A percentile compares a stretch with the other conserved stretches of the same genome.
These are phyloP conservation scores for Melanerpes aurifrons DNA, from an alignment of 2,113 vertebrate species.

Conservation along the genomic window DNA sequence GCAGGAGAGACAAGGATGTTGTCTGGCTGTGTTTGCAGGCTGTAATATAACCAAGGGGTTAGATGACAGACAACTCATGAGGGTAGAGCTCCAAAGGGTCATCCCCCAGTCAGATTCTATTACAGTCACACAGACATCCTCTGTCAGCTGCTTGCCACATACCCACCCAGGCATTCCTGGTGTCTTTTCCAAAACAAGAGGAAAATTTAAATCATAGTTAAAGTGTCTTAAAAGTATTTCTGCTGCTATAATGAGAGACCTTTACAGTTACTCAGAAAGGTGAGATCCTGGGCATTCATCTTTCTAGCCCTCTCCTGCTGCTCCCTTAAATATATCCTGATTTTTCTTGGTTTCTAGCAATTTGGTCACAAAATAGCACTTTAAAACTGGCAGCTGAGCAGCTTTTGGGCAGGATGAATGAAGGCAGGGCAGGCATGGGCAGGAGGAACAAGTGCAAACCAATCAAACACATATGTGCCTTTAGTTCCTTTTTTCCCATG, in stretches of 20 bases:
- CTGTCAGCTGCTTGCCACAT: constrained; percentile 54
- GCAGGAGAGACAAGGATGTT: constrained; percentile 29
- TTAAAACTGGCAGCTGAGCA: constrained; percentile 22
- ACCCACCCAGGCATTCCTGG: constrained; percentile 7
- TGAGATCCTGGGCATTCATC: neutral
- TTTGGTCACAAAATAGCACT: neutral
- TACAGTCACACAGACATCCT: constrained; percentile 8
- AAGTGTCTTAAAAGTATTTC: constrained; percentile 50
- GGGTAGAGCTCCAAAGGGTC: constrained; percentile 45
- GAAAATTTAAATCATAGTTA: constrained; percentile 53
- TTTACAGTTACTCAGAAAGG: neutral
- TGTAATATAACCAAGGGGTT: constrained; percentile 65
- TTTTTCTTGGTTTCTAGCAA: constrained; percentile 10
- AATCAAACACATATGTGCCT: neutral
- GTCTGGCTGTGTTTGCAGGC: constrained; percentile 53
- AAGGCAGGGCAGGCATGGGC: constrained; percentile 7
- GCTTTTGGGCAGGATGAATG: neutral
- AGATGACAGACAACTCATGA: constrained; percentile 25
- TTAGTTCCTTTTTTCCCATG: neutral
- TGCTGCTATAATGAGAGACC: constrained; percentile 56
- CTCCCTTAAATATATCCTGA: neutral
- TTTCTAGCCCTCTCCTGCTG: neutral
- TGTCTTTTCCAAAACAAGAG: constrained; percentile 67
- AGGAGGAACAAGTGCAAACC: constrained; percentile 31
- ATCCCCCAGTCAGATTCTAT: constrained; percentile 30